A percentile compares a stretch with the other conserved stretches of the same genome.
Evolutionary conservation across 2,113 vertebrate genomes (phyloP).

Genomic region (Hemiscyllium ocellatum): DNA sequence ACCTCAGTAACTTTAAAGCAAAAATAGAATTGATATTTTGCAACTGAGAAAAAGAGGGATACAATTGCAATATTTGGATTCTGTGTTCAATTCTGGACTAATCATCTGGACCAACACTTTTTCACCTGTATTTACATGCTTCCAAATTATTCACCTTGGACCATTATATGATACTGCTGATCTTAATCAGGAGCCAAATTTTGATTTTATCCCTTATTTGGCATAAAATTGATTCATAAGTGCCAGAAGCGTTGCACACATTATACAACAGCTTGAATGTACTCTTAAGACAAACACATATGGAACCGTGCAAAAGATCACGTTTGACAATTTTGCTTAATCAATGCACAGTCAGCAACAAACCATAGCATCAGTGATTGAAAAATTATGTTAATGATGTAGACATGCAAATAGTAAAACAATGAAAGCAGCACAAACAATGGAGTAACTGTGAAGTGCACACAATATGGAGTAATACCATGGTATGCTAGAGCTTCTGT

Average conservation of each 20-base stretch:
- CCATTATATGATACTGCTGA: background rate
- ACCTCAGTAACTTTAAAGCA: background rate
- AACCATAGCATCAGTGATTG: background rate
- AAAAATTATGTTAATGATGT: background rate
- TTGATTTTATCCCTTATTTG: background rate
- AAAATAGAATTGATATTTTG: constrained; percentile 54
- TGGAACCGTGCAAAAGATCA: background rate
- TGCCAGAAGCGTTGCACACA: background rate
- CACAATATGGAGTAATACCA: background rate
- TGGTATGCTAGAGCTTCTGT: background rate
- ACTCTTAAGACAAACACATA: background rate
- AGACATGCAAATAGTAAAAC: background rate
- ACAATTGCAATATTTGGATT: background rate
- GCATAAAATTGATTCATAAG: background rate
- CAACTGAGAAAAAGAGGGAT: constrained; percentile 41
- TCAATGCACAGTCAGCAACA: constrained; percentile 10
- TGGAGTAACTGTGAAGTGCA: background rate
- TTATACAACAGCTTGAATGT: background rate
- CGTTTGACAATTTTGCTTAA: background rate
- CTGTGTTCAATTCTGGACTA: background rate
- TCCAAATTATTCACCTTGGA: background rate
- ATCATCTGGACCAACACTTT: background rate
- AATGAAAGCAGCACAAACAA: background rate
- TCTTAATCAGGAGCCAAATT: background rate
- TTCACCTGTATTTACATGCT: background rate